These are phyloP conservation scores for Cavia aperea DNA, from an alignment of 2,113 vertebrate species.

Conservation along the genomic window DNA sequence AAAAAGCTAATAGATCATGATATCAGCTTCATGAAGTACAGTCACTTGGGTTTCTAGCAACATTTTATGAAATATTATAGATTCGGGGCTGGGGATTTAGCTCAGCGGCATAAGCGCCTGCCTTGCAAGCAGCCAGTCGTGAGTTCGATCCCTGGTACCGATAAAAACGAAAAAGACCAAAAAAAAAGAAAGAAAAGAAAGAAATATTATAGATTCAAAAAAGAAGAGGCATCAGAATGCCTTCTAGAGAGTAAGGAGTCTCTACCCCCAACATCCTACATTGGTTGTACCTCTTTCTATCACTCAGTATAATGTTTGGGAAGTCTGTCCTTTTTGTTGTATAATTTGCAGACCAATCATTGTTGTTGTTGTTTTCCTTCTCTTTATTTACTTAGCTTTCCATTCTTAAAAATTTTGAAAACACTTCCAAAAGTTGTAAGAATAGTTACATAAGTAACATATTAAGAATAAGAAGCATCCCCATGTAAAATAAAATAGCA, in stretches of 20 bases:
- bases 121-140: too few species aligned
- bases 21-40: neutral
- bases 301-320: neutral
- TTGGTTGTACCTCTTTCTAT: neutral
- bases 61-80: neutral
- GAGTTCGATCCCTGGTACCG: too few species aligned
- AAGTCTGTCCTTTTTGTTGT: neutral
- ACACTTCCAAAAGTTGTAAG: conserved; percentile 13
- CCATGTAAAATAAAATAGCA: neutral
- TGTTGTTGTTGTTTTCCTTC: neutral
- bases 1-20: neutral
- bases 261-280: neutral
- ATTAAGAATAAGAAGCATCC: neutral
- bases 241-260: neutral
- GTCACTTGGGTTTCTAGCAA: neutral
- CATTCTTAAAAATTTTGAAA: conserved; percentile 13
- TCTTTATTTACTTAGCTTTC: conserved; percentile 21
- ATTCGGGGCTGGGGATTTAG: neutral
- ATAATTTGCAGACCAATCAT: neutral
- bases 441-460: neutral
- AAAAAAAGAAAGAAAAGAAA: too few species aligned
- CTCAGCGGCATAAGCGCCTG: too few species aligned
- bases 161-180: too few species aligned
- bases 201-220: neutral
- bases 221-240: neutral